These are phyloP conservation scores for Mustela lutreola DNA, from an alignment of 2,113 vertebrate genomes.

Conservation along the genomic window DNA sequence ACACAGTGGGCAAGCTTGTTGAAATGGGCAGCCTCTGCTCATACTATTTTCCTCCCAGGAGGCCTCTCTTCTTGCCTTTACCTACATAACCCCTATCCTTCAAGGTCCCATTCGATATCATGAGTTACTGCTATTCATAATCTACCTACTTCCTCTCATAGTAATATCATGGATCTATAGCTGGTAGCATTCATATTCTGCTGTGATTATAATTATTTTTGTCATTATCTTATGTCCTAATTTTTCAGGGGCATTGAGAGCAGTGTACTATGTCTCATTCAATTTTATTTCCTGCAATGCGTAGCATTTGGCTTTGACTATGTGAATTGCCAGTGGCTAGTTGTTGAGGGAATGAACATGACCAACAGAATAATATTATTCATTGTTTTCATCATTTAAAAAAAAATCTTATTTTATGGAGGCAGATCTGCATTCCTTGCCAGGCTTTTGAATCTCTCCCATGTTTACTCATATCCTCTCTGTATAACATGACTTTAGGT, in stretches of 20 bases:
- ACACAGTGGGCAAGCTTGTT: background rate
- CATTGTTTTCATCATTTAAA: background rate
- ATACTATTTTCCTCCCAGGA: background rate
- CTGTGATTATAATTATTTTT: constrained; percentile 47
- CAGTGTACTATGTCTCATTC: constrained; percentile 16
- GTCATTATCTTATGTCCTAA: background rate
- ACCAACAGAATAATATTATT: background rate
- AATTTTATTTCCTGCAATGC: constrained; percentile 41
- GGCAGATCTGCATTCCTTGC: background rate
- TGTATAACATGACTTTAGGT: background rate
- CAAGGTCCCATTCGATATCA: background rate
- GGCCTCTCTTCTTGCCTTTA: background rate
- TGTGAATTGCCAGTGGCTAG: background rate
- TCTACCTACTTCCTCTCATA: background rate
- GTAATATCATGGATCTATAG: background rate
- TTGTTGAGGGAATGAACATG: background rate
- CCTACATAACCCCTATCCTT: background rate
- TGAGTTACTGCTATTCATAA: background rate
- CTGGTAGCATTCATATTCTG: background rate
- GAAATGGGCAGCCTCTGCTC: background rate
- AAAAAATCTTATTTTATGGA: background rate
- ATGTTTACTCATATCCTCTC: background rate
- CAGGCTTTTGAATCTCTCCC: background rate
- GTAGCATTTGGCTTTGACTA: constrained; percentile 47
- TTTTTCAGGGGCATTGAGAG: background rate